These are phyloP conservation scores for Pseudomyrmex cubaensis DNA, from an alignment of 1,140 invertebrate genomes.

Conservation along the genomic window DNA sequence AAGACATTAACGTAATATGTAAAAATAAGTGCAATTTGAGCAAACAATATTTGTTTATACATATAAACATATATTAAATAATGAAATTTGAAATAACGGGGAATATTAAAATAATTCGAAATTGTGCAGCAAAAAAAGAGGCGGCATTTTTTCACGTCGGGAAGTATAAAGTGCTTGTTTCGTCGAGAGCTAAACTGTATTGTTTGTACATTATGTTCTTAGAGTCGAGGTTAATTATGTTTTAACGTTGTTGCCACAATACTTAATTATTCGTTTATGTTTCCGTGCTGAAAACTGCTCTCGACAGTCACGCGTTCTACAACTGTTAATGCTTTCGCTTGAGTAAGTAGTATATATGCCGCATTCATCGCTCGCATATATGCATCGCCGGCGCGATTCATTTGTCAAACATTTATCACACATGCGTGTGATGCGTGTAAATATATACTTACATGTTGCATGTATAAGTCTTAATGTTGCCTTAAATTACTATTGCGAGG, in stretches of 20 bases:
- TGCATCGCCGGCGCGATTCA: constrained; percentile 47
- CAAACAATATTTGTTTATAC: not conserved
- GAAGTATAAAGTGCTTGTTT: constrained; percentile 10
- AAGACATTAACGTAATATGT: not conserved
- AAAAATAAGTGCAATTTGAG: not conserved
- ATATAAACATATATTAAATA: too few species aligned
- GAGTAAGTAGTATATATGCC: constrained; percentile 22
- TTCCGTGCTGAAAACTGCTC: constrained; percentile 54
- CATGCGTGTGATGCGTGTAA: constrained; percentile 62
- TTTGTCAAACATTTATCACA: constrained; percentile 60
- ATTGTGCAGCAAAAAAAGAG: constrained; percentile 21
- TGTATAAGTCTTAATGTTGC: constrained; percentile 43
- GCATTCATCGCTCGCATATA: constrained; percentile 44
- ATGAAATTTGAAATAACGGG: not conserved
- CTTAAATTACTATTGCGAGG: constrained; percentile 58
- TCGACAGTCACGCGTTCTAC: constrained; percentile 54
- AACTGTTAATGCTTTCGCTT: constrained; percentile 49
- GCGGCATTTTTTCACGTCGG: constrained; percentile 32
- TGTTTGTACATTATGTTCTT: constrained; percentile 43
- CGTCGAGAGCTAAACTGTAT: constrained; percentile 33
- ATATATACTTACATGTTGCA: constrained; percentile 50
- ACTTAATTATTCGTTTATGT: constrained; percentile 53
- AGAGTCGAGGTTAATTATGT: constrained; percentile 37
- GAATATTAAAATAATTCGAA: constrained; percentile 22
- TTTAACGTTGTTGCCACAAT: constrained; percentile 47